phyloP scores from a whole-genome alignment of 2,888 invertebrate species.

The Lamellibrachia satsuma region DNA sequence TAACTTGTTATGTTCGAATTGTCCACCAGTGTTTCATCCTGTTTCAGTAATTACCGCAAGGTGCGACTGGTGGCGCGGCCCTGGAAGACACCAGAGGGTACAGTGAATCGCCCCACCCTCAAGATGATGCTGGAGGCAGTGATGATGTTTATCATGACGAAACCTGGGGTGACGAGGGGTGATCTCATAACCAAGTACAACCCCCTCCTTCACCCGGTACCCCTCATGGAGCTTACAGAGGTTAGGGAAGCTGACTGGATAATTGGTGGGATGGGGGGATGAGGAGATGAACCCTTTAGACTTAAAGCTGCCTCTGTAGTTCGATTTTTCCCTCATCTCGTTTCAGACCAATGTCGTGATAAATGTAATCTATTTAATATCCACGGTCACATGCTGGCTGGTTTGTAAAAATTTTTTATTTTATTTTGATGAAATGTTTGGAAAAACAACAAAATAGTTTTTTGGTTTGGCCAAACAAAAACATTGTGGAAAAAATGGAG shows the following conservation, averaged over 20 bases:
- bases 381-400: too few species aligned
- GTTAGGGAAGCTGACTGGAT: conserved; percentile 62
- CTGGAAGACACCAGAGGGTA: conserved; percentile 81
- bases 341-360: too few species aligned
- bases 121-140: conserved; percentile 77
- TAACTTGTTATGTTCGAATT: background rate
- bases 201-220: conserved; percentile 75
- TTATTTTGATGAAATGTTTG: too few species aligned
- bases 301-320: too few species aligned
- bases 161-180: conserved; percentile 71
- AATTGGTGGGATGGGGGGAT: too few species aligned
- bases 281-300: too few species aligned
- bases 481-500: background rate
- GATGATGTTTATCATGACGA: conserved; percentile 73
- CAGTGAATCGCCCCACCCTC: conserved; percentile 75
- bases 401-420: too few species aligned
- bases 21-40: background rate
- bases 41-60: conserved; percentile 46
- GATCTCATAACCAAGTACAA: conserved; percentile 73
- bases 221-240: conserved; percentile 73
- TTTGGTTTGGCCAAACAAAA: too few species aligned
- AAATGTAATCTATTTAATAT: too few species aligned
- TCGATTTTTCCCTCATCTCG: too few species aligned
- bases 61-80: conserved; percentile 68
- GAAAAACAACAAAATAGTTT: too few species aligned